Base-by-base conservation (phyloP, 2,797 vertebrate species). In the Sebastes itinus region DNA sequence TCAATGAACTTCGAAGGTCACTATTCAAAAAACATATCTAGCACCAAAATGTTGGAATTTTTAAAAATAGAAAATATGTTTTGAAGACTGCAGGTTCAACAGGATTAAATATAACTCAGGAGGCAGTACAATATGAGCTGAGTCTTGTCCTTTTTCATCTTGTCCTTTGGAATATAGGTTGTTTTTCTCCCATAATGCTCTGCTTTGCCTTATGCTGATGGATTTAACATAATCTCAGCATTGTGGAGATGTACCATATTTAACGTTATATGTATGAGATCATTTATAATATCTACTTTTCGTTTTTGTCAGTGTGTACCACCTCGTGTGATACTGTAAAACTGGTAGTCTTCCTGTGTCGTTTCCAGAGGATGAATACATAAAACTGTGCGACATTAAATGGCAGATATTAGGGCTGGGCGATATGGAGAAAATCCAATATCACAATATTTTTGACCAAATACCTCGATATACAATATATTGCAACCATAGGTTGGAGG, bases 71-170 rank as follows among this genome's bases (percentile, higher is more conserved):
- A 52, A 64, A 38, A 55, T 28, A 0, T 74, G 52, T 67, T 83
- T 70, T 79, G 64, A 78, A 59, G 54, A 25, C 55, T 32, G 67
- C 54, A 25, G 49, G 63, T 69, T 62, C 14, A 52, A 42, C 46
- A 38, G 35, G 11, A 73, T 55, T 18, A 65, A 14, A 76, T 59
- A 55, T 65, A 72, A 76, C 2, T 0, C 20, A 72, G 33, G 28
- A 58, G 63, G 23, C 20, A 7, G 16, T 6, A 23, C 16, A 82
- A 63, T 72, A 62, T 30, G 25, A 67, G 46, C 7, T 32, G 3
- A 38, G 49, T 70, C 67, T 58, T 32, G 20, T 75, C 11, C n/a
- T 65, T 68, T 65, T 38, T 86, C 77, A 64, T 88, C 78, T 58
- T 25, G 46, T 75, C 66, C 23, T 11, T 20, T 56, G 64, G 30